Percentiles rank a stretch among this genome's conserved stretches.
phyloP scores from a whole-genome alignment of 2,797 vertebrate species.

The Linurgus olivaceus region DNA sequence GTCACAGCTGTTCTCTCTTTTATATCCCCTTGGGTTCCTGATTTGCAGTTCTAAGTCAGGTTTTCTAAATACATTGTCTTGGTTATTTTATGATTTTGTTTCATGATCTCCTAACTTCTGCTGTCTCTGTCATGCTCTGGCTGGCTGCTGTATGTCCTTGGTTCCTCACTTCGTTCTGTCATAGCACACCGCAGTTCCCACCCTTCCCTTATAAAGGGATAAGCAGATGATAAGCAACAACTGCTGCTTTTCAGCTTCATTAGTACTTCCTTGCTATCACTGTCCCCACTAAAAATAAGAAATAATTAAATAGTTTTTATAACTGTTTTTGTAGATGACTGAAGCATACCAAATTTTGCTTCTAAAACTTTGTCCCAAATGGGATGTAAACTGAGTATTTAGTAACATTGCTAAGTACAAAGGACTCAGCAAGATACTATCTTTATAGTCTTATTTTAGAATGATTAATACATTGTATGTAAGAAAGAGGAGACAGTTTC shows the following conservation, averaged over 20 bases:
- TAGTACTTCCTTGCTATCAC: not conserved
- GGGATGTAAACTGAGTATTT: slow-evolving; percentile 29
- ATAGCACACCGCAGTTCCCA: not conserved
- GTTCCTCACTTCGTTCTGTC: not conserved
- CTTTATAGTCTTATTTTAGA: slow-evolving; percentile 50
- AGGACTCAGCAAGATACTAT: slow-evolving; percentile 59
- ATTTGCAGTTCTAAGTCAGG: not conserved
- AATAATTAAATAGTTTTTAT: not conserved
- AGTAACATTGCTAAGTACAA: slow-evolving; percentile 25
- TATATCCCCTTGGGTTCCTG: not conserved
- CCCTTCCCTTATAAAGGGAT: not conserved
- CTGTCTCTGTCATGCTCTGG: not conserved
- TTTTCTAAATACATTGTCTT: not conserved
- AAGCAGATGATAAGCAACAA: not conserved
- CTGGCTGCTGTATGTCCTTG: not conserved
- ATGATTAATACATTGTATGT: slow-evolving; percentile 60
- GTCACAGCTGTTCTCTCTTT: not conserved
- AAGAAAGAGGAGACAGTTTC: slow-evolving; percentile 11
- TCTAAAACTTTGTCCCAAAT: slow-evolving; percentile 32
- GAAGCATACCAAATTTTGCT: slow-evolving; percentile 22
- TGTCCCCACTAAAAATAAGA: not conserved
- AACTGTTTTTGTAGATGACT: not conserved
- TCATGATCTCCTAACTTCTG: not conserved
- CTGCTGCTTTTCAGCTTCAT: not conserved
- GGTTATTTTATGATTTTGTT: not conserved